Base-by-base conservation (phyloP, 2,797 vertebrate genomes). In the Erpetoichthys calabaricus region DNA sequence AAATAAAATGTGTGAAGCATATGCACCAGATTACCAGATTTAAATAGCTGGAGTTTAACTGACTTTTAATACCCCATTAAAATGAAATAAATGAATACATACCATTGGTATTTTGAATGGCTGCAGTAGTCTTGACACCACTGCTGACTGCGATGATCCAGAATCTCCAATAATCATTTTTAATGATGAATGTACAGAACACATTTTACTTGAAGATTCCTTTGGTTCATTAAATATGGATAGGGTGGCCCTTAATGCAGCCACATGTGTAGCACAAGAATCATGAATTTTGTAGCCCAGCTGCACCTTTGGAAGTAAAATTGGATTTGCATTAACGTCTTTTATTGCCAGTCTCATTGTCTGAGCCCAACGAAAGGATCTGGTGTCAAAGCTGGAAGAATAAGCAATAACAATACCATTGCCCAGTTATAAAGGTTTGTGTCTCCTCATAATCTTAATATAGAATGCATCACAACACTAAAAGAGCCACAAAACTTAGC, bases 91-190 rank as follows among this genome's bases (percentile, higher is more conserved):
- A 25, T 25, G 41, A 53, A 56, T n/a, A 50, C 60, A 41, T 66
- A 75, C 73, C 71, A 75, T 72, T 3, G 73, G 68, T 59, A 75
- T 69, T 63, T 57, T 63, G 57, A 75, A 75, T 25, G 73, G 67
- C 58, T 70, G 62, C 8, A 75, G 53, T 55, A 67, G 64, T 65
- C 70, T 69, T 56, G 73, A 69, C 5, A 75, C 66, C 41, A 69
- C 65, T 56, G 73, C 70, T 2, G 73, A 68, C 56, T 75, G 71
- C n/a, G 71, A 66, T n/a, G 73, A 73, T 45, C 73, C 73, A 42
- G 68, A 72, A 56, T 73, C 71, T 51, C 73, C 73, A 45, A 73
- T 53, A 43, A 75, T 51, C 10, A 61, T 70, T 44, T 69, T 55
- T 45, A 71, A 59, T 41, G 67, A 58, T 25, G 57, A 60, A 42